Evolutionary conservation across 30 jellyfish, hydroid and myxozoan genomes (phyloP), one percentile per base, ranked within the genome.

Genomic region (Cassiopea xamachana): DNA sequence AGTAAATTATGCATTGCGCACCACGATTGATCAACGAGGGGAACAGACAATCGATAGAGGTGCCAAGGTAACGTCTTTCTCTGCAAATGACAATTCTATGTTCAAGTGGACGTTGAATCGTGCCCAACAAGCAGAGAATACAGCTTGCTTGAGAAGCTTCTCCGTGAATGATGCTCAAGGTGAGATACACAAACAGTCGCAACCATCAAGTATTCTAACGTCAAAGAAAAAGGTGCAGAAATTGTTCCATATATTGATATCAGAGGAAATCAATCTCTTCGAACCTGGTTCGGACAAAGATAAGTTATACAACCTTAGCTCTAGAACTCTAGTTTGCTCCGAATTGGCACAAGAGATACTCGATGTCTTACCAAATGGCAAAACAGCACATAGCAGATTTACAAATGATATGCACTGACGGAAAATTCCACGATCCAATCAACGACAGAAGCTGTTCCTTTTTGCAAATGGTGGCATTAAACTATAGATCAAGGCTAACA

Each of bases 21-120:
- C 90, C 1, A 91, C 93, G 73, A 45, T 85, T 43, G 93, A 85
- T 47, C 93, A 85, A 60, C 70, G 91, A 14, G 93, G 90, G 49
- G 93, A 85, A 75, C 93, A 85, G 75, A 71, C 93, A 49, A 49
- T 72, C 12, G 73, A 85, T 55, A 47, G 93, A 46, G 93, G 73
- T 27, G 93, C 93, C 47, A 85, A 85, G 75, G 75, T 71, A 55
- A 71, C 46, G 69, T 17, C 45, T 47, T 85, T 72, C 62, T 79
- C 89, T 45, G 80, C 77, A 39, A 50, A 83, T 69, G 51, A 46
- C 4, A 13, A 46, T 15, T 83, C 87, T 13, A 60, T 85, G 14
- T 19, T 73, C 18, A 85, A 85, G 47, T 85, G 93, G 93, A 72
- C 80, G 48, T 75, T 85, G 69, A 85, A 85, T 75, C 78, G 89